phyloP scores from a whole-genome alignment of 2,888 invertebrate genomes.

The Netelia fuscicornis region DNA sequence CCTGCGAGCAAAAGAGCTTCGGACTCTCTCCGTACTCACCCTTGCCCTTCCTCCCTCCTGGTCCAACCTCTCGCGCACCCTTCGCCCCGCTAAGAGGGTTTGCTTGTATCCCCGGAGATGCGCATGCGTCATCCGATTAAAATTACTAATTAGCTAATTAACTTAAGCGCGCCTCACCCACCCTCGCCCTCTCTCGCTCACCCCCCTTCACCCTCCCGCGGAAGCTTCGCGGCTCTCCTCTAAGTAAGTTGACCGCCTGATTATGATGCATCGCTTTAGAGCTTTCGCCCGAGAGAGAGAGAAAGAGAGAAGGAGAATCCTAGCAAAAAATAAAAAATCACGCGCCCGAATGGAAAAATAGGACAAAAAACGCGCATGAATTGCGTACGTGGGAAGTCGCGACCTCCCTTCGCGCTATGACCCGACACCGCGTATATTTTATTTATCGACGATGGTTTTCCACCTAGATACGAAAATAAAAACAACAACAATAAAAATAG shows the following conservation, averaged over 20 bases:
- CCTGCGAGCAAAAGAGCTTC: constrained; percentile 60
- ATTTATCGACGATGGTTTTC: constrained; percentile 2
- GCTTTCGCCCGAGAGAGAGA: constrained; percentile 41
- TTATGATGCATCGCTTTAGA: constrained; percentile 80
- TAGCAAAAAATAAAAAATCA: constrained; percentile 15
- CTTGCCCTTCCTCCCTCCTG: constrained; percentile 59
- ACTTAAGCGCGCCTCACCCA: constrained; percentile 78
- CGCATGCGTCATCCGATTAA: constrained; percentile 85
- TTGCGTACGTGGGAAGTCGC: background rate
- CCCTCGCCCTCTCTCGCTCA: constrained; percentile 65
- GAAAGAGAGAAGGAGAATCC: constrained; percentile 3
- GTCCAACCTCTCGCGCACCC: constrained; percentile 64
- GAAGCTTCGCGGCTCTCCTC: constrained; percentile 38
- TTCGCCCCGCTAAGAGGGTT: constrained; percentile 84
- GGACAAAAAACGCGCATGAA: constrained; percentile 4
- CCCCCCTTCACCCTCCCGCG: constrained; percentile 22
- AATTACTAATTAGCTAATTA: constrained; percentile 85
- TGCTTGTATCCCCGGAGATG: constrained; percentile 85
- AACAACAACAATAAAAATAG: no score
- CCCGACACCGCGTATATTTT: constrained; percentile 2
- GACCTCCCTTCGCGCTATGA: constrained; percentile 14
- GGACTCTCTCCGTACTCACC: constrained; percentile 53
- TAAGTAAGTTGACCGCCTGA: constrained; percentile 84
- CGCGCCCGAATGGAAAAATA: background rate
- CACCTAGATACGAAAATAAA: background rate